Percentiles rank a stretch among this genome's conserved stretches.
Evolutionary conservation across 2,797 vertebrate species (phyloP).

Genomic region (Phaenicophaeus curvirostris): DNA sequence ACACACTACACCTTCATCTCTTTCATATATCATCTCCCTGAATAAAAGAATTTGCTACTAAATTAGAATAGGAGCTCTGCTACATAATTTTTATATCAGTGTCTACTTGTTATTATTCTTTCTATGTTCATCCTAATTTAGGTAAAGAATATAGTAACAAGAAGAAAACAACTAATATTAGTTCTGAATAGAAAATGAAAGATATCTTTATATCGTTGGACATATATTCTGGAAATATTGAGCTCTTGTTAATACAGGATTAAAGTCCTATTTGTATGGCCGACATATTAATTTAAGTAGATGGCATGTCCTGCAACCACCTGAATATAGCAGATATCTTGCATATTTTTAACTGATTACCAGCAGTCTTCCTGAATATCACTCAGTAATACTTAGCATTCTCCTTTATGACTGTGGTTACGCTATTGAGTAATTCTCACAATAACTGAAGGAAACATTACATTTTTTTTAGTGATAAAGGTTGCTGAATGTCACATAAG

Average conservation of each 20-base stretch:
- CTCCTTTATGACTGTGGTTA: background rate
- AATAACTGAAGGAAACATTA: background rate
- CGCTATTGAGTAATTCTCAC: background rate
- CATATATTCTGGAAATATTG: background rate
- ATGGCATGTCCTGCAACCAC: background rate
- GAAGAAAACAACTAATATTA: slow-evolving; percentile 25
- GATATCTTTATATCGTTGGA: background rate
- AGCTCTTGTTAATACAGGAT: background rate
- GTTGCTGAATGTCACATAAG: background rate
- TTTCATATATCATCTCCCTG: slow-evolving; percentile 65
- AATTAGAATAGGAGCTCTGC: slow-evolving; percentile 48
- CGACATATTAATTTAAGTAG: background rate
- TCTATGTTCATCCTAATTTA: slow-evolving; percentile 39
- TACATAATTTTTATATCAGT: slow-evolving; percentile 26
- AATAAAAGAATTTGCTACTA: slow-evolving; percentile 56
- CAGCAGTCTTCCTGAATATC: background rate
- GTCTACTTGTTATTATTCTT: slow-evolving; percentile 19
- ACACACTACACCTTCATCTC: slow-evolving; percentile 70
- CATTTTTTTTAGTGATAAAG: background rate
- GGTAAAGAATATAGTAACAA: slow-evolving; percentile 30
- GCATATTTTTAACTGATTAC: background rate
- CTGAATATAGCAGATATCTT: background rate
- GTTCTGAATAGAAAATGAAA: slow-evolving; percentile 29
- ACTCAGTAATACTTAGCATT: background rate
- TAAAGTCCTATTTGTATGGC: background rate